A percentile compares a stretch with the other conserved stretches of the same genome.
Evolutionary conservation across 2,113 vertebrate species (phyloP).

Genomic region (Chloroceryle aenea): DNA sequence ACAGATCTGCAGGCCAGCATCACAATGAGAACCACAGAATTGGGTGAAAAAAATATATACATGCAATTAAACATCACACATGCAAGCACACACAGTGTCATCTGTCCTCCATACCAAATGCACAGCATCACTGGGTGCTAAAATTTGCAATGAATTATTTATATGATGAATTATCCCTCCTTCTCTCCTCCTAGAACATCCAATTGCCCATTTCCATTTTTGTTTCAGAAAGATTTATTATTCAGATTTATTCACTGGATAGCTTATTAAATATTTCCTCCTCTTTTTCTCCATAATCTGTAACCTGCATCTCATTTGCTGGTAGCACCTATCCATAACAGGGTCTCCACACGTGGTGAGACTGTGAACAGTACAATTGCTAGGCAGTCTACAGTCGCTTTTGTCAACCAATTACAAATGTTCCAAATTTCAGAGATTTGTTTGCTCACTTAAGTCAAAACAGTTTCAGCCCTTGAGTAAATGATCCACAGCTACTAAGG

Average conservation of each 20-base stretch:
- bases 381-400: background rate
- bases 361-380: background rate
- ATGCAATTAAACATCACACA: background rate
- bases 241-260: background rate
- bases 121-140: background rate
- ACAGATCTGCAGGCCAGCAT: background rate
- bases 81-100: background rate
- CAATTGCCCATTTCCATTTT: constrained; percentile 24
- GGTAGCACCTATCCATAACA: background rate
- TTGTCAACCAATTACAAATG: background rate
- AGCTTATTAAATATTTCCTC: constrained; percentile 26
- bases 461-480: background rate
- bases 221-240: background rate
- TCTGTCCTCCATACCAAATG: constrained; percentile 3
- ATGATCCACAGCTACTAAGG: background rate
- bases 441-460: constrained; percentile 3
- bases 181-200: constrained; percentile 30
- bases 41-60: background rate
- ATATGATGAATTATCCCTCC: constrained; percentile 22
- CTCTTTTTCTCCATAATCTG: background rate
- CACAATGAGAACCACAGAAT: background rate
- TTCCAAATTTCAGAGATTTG: background rate
- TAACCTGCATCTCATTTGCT: background rate
- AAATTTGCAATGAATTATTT: constrained; percentile 57
- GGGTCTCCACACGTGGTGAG: background rate